Percentiles rank a stretch among this genome's conserved stretches.
phyloP scores from a whole-genome alignment of 1,140 invertebrate genomes.

The Drosophila eugracilis region DNA sequence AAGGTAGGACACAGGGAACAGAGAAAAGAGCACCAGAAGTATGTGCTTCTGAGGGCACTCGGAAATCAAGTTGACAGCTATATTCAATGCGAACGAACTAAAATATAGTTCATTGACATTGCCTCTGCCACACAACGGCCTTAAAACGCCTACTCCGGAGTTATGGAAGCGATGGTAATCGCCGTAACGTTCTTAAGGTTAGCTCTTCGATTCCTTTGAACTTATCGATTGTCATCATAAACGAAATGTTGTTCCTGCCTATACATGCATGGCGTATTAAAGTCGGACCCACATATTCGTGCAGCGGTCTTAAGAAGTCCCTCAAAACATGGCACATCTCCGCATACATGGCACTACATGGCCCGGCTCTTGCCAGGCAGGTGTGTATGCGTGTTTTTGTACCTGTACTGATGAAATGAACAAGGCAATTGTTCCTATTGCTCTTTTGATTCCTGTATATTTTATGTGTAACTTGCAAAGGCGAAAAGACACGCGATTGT shows the following conservation, averaged over 20 bases:
- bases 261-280: slow-evolving; percentile 41
- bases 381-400: not conserved
- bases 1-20: not conserved
- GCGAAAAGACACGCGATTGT: slow-evolving; percentile 63
- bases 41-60: too few relatives aligned
- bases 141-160: too few relatives aligned
- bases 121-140: not conserved
- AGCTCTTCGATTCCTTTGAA: slow-evolving; percentile 45
- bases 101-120: slow-evolving; percentile 63
- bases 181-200: slow-evolving; percentile 24
- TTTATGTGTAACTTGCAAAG: slow-evolving; percentile 14
- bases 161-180: too few relatives aligned
- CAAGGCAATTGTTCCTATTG: slow-evolving; percentile 34
- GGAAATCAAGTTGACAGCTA: slow-evolving; percentile 28
- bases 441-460: slow-evolving; percentile 28
- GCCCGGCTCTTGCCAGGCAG: not conserved
- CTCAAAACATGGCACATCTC: slow-evolving; percentile 11
- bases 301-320: slow-evolving; percentile 24
- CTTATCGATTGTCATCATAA: slow-evolving; percentile 67
- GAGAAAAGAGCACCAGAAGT: slow-evolving; percentile 25
- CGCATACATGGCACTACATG: not conserved
- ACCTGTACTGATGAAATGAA: slow-evolving; percentile 2
- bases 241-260: not conserved
- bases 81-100: slow-evolving; percentile 33
- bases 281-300: slow-evolving; percentile 59